Evolutionary conservation across 2,888 invertebrate species (phyloP), one percentile per base, ranked within the genome.

Genomic region (Lamproptera curius): DNA sequence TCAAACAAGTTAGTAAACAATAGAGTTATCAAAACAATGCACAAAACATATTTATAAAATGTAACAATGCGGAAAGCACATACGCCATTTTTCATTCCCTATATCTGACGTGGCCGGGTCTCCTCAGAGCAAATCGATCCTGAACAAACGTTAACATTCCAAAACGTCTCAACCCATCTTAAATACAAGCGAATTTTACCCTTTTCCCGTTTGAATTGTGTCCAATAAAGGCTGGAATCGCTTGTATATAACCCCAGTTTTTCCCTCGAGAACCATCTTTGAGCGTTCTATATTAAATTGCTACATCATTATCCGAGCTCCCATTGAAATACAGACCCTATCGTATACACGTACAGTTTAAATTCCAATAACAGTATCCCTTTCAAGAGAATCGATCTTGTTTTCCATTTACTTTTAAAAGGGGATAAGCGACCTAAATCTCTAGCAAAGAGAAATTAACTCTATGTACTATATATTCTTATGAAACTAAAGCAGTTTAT

Each of bases 241-340:
- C 61, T 36, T 76, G 58, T 50, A 51, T 35, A 20, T 44, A 37
- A 54, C 57, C 56, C 61, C 62, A 66, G 74, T 64, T 83, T 83
- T 86, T 87, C 86, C 86, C 85, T 76, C 76, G 84, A 87, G 87
- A 83, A 80, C 86, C 85, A 87, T 87, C 87, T 86, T 82, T 71
- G 68, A 68, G 65, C 67, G 81, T 73, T 80, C 82, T 75, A 81
- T 83, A 78, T 80, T 76, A 77, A 84, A 85, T 79, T 76, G 79
- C 64, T 76, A 69, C 83, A 84, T 81, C 77, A 74, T 73, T 76
- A 65, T 54, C 33, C 16, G 5, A 1, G 1, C 4, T n/a, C 14
- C 1, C 58, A 65, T 35, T 26, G 17, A 1, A 76, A 58, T 61
- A 52, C 56, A 16, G 47, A 61, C 76, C 57, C 42, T 69, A 66